Evolutionary conservation across 2,888 invertebrate genomes (phyloP), one percentile per base, ranked within the genome.

Genomic region (Brachylomia viminalis): DNA sequence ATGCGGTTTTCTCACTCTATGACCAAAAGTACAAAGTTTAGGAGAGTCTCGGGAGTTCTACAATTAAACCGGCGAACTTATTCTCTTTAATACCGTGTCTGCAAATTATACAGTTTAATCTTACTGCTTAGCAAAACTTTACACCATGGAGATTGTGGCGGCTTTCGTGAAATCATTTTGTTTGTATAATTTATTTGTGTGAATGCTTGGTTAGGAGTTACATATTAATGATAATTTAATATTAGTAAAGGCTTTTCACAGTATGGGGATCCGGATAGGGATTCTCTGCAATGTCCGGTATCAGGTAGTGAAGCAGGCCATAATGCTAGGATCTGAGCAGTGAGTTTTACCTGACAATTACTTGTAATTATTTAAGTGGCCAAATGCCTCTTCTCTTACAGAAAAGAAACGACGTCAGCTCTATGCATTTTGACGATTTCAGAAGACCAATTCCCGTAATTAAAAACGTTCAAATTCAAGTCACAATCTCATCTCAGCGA

Each of bases 31-130:
- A 76, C 75, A 75, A 87, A 87, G 86, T 88, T 87, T 80, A 85
- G 58, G 68, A 79, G 69, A 70, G 81, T 78, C 82, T 70, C 66
- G 83, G 58, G 87, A 87, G 87, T 85, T 86, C 76, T 87, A 86
- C 88, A 89, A 89, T 89, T 89, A 88, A 82, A 89, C 78, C 73
- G 68, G 52, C 20, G 73, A 88, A 89, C 85, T 89, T 88, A 88
- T 88, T 88, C 83, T 85, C 86, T 80, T 81, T 89, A 88, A 85
- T 86, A 73, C 86, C 79, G 72, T 84, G 89, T 87, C 89, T 76
- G 78, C 68, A 79, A 87, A 88, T 88, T 89, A 88, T 87, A 89
- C 85, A 77, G 86, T 88, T 89, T 87, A 88, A 89, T 87, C 89
- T 89, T 72, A 80, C 83, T 87, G 83, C 86, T 83, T 81, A 85